These are phyloP conservation scores for Intellagama lesueurii DNA, from an alignment of 2,797 vertebrate genomes.

Conservation along the genomic window DNA sequence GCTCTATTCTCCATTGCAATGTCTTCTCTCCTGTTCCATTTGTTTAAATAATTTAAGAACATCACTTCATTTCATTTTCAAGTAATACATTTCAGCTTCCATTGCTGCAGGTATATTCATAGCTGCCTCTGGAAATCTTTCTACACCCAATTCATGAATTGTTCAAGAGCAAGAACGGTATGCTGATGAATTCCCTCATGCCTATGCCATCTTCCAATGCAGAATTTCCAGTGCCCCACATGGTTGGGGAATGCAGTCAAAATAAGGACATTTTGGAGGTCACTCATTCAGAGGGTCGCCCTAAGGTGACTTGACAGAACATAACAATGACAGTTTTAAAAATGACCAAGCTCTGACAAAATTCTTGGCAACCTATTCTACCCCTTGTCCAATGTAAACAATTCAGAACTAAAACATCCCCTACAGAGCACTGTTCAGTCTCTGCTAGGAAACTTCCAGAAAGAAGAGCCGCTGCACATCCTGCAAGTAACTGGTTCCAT, in stretches of 20 bases:
- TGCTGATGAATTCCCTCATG: too few species aligned
- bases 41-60: neutral
- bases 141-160: neutral
- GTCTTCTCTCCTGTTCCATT: neutral
- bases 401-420: neutral
- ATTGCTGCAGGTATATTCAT: neutral
- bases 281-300: too few species aligned
- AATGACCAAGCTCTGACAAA: too few species aligned
- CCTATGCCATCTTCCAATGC: neutral
- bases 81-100: neutral
- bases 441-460: too few species aligned
- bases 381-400: neutral
- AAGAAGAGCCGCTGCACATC: too few species aligned
- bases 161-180: neutral
- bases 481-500: too few species aligned
- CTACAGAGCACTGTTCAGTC: too few species aligned
- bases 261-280: too few species aligned
- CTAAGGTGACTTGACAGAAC: too few species aligned
- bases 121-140: neutral
- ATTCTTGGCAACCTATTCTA: neutral
- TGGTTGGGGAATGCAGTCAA: too few species aligned
- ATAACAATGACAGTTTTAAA: neutral
- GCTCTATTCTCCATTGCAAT: neutral
- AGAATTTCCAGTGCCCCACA: neutral
- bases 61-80: constrained; percentile 8